phyloP scores from a whole-genome alignment of 2,113 vertebrate genomes.

The Grantiella picta region DNA sequence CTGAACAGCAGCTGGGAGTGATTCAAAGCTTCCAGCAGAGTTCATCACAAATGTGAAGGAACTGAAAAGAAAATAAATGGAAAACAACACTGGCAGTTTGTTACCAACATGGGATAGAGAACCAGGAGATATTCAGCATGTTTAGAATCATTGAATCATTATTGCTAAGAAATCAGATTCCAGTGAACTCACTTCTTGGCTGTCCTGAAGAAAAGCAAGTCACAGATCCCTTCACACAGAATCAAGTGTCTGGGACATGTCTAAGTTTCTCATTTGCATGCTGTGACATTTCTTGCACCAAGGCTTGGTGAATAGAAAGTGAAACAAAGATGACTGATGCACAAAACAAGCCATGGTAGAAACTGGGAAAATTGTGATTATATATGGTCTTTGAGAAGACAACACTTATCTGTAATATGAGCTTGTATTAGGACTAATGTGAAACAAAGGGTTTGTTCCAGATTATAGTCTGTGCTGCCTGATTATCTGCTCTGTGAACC shows the following conservation, averaged over 20 bases:
- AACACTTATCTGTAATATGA: not conserved
- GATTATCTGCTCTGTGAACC: not conserved
- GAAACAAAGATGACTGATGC: not conserved
- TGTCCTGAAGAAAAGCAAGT: not conserved
- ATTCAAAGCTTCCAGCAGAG: not conserved
- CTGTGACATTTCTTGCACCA: not conserved
- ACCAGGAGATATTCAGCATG: not conserved
- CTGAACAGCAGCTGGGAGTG: not conserved
- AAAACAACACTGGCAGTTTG: not conserved
- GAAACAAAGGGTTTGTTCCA: constrained; percentile 23
- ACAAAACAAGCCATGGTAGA: not conserved
- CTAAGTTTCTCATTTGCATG: not conserved
- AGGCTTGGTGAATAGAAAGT: not conserved
- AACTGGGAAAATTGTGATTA: not conserved
- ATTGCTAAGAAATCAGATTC: not conserved
- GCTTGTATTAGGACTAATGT: not conserved
- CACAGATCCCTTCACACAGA: not conserved
- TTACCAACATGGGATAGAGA: not conserved
- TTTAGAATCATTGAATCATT: not conserved
- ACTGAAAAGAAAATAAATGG: not conserved
- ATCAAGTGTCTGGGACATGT: too few relatives aligned
- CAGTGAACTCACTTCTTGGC: not conserved
- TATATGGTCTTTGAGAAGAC: not conserved
- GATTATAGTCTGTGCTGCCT: not conserved
- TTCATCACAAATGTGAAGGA: not conserved